phyloP scores from a whole-genome alignment of 2,888 invertebrate species.

The Dasysyrphus albostriatus region DNA sequence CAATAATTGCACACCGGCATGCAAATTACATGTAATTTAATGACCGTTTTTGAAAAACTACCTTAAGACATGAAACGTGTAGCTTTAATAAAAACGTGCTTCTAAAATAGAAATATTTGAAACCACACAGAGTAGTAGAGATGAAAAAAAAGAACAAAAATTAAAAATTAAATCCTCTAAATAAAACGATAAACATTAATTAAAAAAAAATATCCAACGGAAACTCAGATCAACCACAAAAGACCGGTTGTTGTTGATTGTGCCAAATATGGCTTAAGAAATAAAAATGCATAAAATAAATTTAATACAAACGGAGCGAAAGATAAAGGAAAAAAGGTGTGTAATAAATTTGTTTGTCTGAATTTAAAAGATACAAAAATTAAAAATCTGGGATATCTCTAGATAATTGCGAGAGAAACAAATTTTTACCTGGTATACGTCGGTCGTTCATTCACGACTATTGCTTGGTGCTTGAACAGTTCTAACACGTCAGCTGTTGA shows the following conservation, averaged over 20 bases:
- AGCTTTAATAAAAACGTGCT: not conserved
- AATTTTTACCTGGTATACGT: not conserved
- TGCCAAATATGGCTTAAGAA: slow-evolving; percentile 55
- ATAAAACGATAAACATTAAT: slow-evolving; percentile 18
- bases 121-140: not conserved
- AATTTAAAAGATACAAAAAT: slow-evolving; percentile 8
- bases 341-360: slow-evolving; percentile 41
- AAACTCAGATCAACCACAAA: slow-evolving; percentile 41
- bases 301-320: slow-evolving; percentile 6
- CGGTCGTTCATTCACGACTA: slow-evolving; percentile 32
- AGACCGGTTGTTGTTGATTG: slow-evolving; percentile 61
- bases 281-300: slow-evolving; percentile 18
- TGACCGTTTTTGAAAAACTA: not conserved
- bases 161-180: not conserved
- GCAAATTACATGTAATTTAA: slow-evolving; percentile 11
- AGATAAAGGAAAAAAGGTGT: slow-evolving; percentile 34
- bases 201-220: slow-evolving; percentile 19
- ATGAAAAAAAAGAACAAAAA: not conserved
- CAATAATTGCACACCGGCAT: not conserved
- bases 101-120: not conserved
- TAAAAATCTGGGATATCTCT: slow-evolving; percentile 33
- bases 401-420: slow-evolving; percentile 21
- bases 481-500: slow-evolving; percentile 53
- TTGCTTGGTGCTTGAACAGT: not conserved
- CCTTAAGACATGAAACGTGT: slow-evolving; percentile 10